Conservation (phyloP, 2,113 vertebrate species). For the Trogon melanurus region DNA sequence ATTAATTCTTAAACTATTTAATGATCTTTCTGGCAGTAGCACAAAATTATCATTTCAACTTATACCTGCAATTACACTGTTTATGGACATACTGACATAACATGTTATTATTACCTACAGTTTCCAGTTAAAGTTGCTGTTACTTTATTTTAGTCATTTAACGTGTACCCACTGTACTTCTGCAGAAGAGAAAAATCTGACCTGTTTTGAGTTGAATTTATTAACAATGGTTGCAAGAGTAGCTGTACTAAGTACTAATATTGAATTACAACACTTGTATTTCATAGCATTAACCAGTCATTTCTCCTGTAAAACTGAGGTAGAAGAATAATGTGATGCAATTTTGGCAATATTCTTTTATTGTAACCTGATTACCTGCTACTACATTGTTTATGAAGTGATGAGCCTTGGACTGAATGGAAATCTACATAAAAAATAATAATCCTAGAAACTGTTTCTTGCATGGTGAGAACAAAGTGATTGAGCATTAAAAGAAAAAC, state of each 20-base stretch:
- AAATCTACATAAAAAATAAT: background rate
- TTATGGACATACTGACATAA: background rate
- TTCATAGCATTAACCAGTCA: constrained; percentile 41
- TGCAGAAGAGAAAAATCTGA: background rate
- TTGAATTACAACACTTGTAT: constrained; percentile 19
- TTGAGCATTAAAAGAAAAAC: background rate
- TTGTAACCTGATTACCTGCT: background rate
- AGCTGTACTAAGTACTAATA: constrained; percentile 16
- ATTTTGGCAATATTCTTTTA: constrained; percentile 16
- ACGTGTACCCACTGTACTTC: accelerated
- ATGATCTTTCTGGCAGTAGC: background rate
- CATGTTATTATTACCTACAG: background rate
- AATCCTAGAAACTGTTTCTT: background rate
- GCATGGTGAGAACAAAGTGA: background rate
- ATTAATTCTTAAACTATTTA: background rate
- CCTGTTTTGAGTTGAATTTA: constrained; percentile 8
- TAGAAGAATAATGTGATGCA: background rate
- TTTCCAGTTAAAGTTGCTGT: background rate
- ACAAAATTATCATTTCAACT: background rate
- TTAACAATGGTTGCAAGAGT: constrained; percentile 13
- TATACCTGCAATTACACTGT: background rate
- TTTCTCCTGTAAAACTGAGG: constrained; percentile 35
- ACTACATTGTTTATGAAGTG: constrained; percentile 34
- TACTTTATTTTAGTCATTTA: background rate
- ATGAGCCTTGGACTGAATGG: background rate